These are phyloP conservation scores for Henicopernis longicauda DNA, from an alignment of 2,113 vertebrate genomes.

Conservation along the genomic window DNA sequence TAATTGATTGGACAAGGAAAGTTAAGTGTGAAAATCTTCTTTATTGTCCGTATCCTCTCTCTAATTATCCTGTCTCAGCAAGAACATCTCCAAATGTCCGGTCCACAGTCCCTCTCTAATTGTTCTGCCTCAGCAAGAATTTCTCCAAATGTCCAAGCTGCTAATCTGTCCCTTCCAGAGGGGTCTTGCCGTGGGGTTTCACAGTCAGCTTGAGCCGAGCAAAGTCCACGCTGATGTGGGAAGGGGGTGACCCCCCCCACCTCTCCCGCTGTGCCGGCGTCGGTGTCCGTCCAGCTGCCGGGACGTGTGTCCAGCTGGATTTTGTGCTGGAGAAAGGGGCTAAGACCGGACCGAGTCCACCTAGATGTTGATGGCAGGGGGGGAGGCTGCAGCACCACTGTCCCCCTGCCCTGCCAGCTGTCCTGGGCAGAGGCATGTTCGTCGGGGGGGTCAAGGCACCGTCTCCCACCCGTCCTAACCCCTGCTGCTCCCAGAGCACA, in stretches of 20 bases:
- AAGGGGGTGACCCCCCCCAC: neutral
- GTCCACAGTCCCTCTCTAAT: neutral
- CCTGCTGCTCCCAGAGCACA: neutral
- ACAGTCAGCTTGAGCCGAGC: neutral
- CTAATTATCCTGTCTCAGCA: neutral
- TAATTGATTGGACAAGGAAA: neutral
- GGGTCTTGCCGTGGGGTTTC: neutral
- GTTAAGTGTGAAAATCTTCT: neutral
- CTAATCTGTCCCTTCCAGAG: neutral
- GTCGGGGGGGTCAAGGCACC: neutral
- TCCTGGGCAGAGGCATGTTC: neutral
- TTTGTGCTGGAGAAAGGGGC: neutral
- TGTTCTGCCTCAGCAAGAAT: neutral
- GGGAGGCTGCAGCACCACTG: neutral
- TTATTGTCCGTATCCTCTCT: neutral
- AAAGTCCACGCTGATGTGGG: neutral
- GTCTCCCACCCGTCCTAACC: rapidly evolving
- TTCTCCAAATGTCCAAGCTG: neutral
- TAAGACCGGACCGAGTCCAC: neutral
- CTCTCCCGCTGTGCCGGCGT: neutral
- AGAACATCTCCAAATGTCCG: neutral
- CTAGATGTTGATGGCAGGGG: neutral
- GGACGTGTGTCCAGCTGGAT: neutral
- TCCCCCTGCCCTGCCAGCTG: neutral
- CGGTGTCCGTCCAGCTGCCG: neutral